Evolutionary conservation across 2,797 vertebrate genomes (phyloP).

Genomic region (Tiaroga cobitis): DNA sequence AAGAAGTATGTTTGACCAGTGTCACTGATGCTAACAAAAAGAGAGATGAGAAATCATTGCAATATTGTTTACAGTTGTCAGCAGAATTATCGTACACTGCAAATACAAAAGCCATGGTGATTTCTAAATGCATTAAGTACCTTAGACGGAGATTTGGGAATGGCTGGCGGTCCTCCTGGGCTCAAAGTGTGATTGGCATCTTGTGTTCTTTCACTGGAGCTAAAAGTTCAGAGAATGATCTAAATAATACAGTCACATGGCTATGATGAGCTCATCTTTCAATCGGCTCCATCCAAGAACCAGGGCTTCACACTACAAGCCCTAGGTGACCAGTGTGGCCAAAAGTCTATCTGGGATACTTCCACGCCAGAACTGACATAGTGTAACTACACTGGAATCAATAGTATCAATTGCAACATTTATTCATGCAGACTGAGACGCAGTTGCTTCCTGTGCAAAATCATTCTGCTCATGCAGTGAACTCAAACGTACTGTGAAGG

Average conservation of each 20-base stretch:
- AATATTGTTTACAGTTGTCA: not conserved
- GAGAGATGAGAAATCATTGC: not conserved
- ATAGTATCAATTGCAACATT: constrained; percentile 10
- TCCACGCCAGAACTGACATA: constrained; percentile 6
- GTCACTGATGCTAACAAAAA: not conserved
- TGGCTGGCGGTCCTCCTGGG: constrained; percentile 82
- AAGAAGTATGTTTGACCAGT: not conserved
- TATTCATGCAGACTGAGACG: constrained; percentile 50
- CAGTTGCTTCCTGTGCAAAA: constrained; percentile 32
- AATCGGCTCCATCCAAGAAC: constrained; percentile 35
- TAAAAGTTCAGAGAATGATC: constrained; percentile 17
- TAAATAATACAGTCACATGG: not conserved
- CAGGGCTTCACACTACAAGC: constrained; percentile 31
- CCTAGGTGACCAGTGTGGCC: constrained; percentile 3
- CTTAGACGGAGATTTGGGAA: constrained; percentile 97
- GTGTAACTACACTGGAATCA: not conserved
- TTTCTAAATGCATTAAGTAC: constrained; percentile 69
- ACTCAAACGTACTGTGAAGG: constrained; percentile 15
- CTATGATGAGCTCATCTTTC: constrained; percentile 18
- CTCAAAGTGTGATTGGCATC: constrained; percentile 88
- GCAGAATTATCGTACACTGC: not conserved
- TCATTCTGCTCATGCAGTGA: constrained; percentile 52
- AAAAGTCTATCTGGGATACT: not conserved
- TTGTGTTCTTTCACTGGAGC: constrained; percentile 81
- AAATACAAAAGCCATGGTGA: not conserved